Conservation (phyloP, 2,888 invertebrate genomes). For the Trachelus tabidus region DNA sequence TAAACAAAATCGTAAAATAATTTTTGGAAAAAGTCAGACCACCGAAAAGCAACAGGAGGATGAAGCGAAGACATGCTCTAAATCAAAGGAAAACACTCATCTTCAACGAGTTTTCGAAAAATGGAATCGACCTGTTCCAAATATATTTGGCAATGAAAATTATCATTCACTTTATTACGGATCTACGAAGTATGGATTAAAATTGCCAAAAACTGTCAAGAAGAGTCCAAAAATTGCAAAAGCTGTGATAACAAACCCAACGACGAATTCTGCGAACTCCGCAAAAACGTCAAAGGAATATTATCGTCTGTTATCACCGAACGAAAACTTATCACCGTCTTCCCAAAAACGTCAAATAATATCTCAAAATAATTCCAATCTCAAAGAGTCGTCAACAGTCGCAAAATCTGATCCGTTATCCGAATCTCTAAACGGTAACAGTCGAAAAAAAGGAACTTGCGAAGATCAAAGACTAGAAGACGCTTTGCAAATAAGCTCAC, state of each 20-base stretch:
- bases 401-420: background rate
- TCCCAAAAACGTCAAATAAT: background rate
- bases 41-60: background rate
- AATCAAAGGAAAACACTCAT: background rate
- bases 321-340: too few species aligned
- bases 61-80: background rate
- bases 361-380: background rate
- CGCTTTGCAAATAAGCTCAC: background rate
- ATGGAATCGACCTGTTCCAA: background rate
- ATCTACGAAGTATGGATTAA: background rate
- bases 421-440: background rate
- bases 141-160: constrained; percentile 1
- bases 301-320: background rate
- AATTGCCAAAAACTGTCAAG: background rate
- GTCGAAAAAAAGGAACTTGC: background rate
- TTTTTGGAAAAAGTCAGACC: background rate
- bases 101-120: background rate
- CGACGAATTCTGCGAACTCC: background rate
- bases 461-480: background rate
- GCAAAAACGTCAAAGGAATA: background rate
- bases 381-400: background rate
- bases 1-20: background rate
- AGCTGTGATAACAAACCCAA: background rate
- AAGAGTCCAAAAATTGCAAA: background rate
- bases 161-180: background rate